Evolutionary conservation across 2,797 vertebrate genomes (phyloP).

Genomic region (Micropoecilia bifurca): DNA sequence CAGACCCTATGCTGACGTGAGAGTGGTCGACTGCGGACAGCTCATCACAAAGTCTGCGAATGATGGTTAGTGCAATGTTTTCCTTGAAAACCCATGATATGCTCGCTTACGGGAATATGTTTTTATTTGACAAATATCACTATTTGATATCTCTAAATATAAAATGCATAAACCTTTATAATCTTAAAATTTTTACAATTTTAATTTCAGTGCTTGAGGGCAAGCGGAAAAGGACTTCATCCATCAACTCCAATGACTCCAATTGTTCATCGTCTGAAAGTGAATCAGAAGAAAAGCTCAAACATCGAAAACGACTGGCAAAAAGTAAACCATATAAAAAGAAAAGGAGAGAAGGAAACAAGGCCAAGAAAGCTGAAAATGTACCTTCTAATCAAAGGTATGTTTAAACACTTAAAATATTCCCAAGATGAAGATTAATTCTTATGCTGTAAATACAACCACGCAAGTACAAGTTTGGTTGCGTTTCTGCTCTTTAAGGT

Average conservation of each 20-base stretch:
- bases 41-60: slow-evolving; percentile 90
- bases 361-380: slow-evolving; percentile 69
- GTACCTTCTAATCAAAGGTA: slow-evolving; percentile 78
- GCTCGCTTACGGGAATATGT: neutral
- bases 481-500: slow-evolving; percentile 62
- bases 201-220: slow-evolving; percentile 84
- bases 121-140: neutral
- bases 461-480: neutral
- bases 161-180: neutral
- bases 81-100: neutral
- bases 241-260: slow-evolving; percentile 82
- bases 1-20: slow-evolving; percentile 95
- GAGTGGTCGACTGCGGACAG: slow-evolving; percentile 96
- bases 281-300: slow-evolving; percentile 80
- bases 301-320: slow-evolving; percentile 75
- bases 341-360: slow-evolving; percentile 80
- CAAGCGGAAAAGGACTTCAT: slow-evolving; percentile 85
- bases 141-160: neutral
- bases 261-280: slow-evolving; percentile 81
- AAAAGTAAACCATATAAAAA: slow-evolving; percentile 87
- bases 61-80: slow-evolving; percentile 81
- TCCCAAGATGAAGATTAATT: neutral
- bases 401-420: slow-evolving; percentile 25
- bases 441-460: neutral
- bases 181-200: slow-evolving; percentile 22